Conservation (phyloP, 2,888 invertebrate genomes). For the Lutraria lutraria region DNA sequence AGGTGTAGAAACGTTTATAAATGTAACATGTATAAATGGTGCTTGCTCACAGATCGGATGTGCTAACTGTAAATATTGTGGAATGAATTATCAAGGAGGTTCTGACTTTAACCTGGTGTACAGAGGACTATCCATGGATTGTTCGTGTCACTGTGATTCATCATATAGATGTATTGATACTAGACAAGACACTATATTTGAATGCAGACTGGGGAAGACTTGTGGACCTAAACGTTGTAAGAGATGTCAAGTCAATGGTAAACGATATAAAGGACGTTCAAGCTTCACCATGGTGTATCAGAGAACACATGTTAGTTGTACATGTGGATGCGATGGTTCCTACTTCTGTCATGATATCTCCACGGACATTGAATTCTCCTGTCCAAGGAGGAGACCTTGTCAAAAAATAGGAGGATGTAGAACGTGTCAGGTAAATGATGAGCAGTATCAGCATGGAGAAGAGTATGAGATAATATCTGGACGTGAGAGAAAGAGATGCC, state of each 20-base stretch:
- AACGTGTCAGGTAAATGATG: constrained; percentile 63
- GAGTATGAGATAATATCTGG: constrained; percentile 39
- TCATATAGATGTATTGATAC: constrained; percentile 77
- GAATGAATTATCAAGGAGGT: constrained; percentile 70
- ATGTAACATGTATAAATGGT: constrained; percentile 51
- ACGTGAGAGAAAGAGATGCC: constrained; percentile 57
- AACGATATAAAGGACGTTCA: constrained; percentile 66
- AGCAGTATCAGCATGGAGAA: constrained; percentile 47
- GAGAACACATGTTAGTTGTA: constrained; percentile 75
- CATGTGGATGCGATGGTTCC: constrained; percentile 78
- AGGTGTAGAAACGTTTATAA: constrained; percentile 42
- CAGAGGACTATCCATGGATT: constrained; percentile 60
- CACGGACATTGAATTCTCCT: constrained; percentile 49
- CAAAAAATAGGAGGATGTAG: constrained; percentile 60
- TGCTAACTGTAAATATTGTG: constrained; percentile 70
- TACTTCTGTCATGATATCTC: constrained; percentile 55
- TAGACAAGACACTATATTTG: constrained; percentile 57
- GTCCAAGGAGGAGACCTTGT: constrained; percentile 53
- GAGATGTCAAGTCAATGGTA: constrained; percentile 59
- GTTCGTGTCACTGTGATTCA: constrained; percentile 79
- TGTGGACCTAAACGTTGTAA: constrained; percentile 60
- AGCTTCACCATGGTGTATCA: constrained; percentile 73
- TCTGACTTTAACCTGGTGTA: constrained; percentile 74
- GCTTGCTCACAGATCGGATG: constrained; percentile 66
- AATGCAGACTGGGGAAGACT: constrained; percentile 51